These are phyloP conservation scores for Riptortus pedestris DNA, from an alignment of 1,140 invertebrate species.

Conservation along the genomic window DNA sequence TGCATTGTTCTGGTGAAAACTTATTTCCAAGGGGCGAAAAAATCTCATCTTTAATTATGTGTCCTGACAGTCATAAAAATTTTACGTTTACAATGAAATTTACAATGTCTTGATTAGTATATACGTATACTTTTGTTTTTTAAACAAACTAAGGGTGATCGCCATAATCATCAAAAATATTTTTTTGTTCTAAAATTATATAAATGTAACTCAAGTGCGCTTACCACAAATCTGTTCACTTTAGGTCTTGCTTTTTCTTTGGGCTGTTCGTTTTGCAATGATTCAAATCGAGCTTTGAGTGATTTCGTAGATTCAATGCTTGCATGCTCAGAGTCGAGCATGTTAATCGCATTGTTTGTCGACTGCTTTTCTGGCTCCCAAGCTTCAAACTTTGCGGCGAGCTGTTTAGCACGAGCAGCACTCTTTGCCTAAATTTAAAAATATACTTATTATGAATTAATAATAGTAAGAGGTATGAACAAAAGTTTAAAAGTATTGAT, in stretches of 20 bases:
- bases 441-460: background rate
- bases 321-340: slow-evolving; percentile 41
- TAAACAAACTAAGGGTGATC: background rate
- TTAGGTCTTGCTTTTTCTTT: slow-evolving; percentile 47
- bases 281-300: slow-evolving; percentile 59
- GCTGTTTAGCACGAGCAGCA: slow-evolving; percentile 69
- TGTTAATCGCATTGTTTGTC: slow-evolving; percentile 32
- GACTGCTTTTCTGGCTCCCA: slow-evolving; percentile 54
- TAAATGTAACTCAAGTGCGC: background rate
- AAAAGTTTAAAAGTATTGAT: no score
- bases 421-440: slow-evolving; percentile 54
- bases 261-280: slow-evolving; percentile 48
- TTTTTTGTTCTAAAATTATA: no score
- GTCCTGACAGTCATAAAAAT: no score
- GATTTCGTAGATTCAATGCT: slow-evolving; percentile 62
- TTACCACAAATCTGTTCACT: slow-evolving; percentile 79
- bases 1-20: no score
- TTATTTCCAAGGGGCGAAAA: no score
- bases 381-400: slow-evolving; percentile 83
- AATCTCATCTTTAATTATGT: no score
- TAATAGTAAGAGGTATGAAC: background rate
- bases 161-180: background rate
- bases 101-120: slow-evolving; percentile 5
- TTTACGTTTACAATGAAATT: no score
- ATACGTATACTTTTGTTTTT: background rate